Percentiles rank a stretch among this genome's conserved stretches.
These are phyloP conservation scores for Girardinus metallicus DNA, from an alignment of 2,797 vertebrate species.

Conservation along the genomic window DNA sequence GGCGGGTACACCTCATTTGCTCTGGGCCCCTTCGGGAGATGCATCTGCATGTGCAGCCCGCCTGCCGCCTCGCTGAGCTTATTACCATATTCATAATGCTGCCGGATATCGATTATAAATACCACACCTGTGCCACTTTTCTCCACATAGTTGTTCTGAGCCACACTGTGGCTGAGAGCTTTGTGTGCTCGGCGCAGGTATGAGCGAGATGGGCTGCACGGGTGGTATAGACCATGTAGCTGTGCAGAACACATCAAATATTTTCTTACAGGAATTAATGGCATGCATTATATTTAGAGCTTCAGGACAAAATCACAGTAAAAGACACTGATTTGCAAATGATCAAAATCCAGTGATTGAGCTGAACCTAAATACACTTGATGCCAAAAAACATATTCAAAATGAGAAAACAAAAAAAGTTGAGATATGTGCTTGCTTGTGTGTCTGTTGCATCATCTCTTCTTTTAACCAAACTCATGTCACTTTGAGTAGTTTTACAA, in stretches of 20 bases:
- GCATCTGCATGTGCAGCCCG: conserved; percentile 72
- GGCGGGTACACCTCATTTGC: conserved; percentile 78
- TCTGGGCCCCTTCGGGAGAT: conserved; percentile 69
- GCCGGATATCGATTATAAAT: conserved; percentile 76
- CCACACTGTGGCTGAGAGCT: conserved; percentile 22
- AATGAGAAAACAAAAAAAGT: neutral
- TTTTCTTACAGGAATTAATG: conserved; percentile 36
- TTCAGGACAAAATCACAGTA: conserved; percentile 31
- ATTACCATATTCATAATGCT: conserved; percentile 80
- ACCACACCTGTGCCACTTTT: conserved; percentile 76
- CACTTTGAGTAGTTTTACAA: neutral
- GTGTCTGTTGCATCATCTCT: neutral
- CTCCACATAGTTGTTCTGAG: conserved; percentile 15
- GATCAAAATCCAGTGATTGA: neutral
- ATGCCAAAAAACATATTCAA: neutral
- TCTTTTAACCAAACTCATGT: neutral
- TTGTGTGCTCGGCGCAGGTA: conserved; percentile 20
- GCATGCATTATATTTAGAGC: conserved; percentile 19
- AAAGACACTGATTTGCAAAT: neutral
- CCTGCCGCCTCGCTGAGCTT: conserved; percentile 63
- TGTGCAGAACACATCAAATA: conserved; percentile 35
- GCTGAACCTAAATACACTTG: neutral
- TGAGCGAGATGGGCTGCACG: conserved; percentile 40
- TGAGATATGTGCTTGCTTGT: neutral
- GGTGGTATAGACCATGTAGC: conserved; percentile 43